Base-by-base conservation (phyloP, 37 sponge, comb jelly and placozoan species). In the Haliclona indistincta region DNA sequence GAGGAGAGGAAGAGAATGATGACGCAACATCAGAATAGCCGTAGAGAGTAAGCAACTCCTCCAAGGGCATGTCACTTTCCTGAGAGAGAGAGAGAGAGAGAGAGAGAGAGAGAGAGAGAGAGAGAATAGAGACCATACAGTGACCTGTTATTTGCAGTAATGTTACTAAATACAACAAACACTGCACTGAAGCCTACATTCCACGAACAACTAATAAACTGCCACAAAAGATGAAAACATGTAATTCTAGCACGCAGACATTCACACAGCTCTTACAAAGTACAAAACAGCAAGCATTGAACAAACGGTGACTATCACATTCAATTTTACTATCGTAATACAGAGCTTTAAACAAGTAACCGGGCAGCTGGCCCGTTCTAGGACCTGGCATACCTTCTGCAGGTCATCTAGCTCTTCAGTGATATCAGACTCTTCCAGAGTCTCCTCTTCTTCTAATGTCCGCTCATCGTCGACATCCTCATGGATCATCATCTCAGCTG, bases 401-500 rank as follows among this genome's bases (percentile, higher is more conserved):
- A 92, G 76, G 22, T 79, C 84, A 63, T 25, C 61, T 22, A 91
- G 26, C 56, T 92, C 92, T 8, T 81, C 75, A 17, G 67, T 69
- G 0, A 40, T 69, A 3, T 82, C 79, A 23, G 36, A 22, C 0
- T 47, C 32, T 58, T 80, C 51, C 10, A 67, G 34, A 5, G 63
- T 71, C 55, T 92, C 92, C 41, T 86, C 92, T 45, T 79, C 92
- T 1, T 60, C 76, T 19, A 92, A 33, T 4, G 92, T 87, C 2
- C 54, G 8, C 64, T 92, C 92, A 61, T 92, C 92, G 43, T 92
- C 92, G 2, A 87, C 28, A 10, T 82, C 80, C 1, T 67, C 77
- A 77, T 90, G 91, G 20, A 92, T 79, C 38, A 81, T 36, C 92
- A 92, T 92, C 55, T 92, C 92, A 1, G 89, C 92, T 17, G 92